Base-by-base conservation (phyloP, 2,797 vertebrate species). In the Cossypha dichroa region DNA sequence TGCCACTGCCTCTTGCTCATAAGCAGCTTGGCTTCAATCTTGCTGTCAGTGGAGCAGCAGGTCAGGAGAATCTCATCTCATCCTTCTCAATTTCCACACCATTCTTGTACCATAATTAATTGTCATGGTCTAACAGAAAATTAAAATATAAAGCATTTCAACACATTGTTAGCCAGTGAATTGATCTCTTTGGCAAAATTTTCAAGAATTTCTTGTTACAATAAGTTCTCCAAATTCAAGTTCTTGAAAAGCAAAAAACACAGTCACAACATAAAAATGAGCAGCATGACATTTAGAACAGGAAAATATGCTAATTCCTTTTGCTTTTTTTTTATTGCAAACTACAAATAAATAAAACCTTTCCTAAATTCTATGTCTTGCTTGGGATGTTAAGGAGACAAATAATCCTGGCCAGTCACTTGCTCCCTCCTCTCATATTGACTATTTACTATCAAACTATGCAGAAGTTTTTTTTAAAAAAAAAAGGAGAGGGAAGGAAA, bases 41-140 rank as follows among this genome's bases (percentile, higher is more conserved):
- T 52, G 46, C 75, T 92, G 87, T 41, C 89, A 91, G 64, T 45
- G 15, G 55, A 54, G 43, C 80, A 51, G 74, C 70, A 91, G 94
- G 93, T 93, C 89, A 96, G 80, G 38, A 78, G 77, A 95, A 75
- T 63, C 92, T 96, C 96, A 86, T 92, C 87, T 90, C 38, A 46
- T 77, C 43, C 80, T 62, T 74, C 66, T 91, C 89, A 58, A 96
- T 96, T 97, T 93, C 88, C 82, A 88, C 76, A 40, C 54, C 60
- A 9, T 80, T 75, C 58, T 52, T 26, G 9, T n/a, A 40, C 81
- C 79, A 78, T 90, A 97, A 94, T 95, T 97, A 96, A 92, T 94
- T 93, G 93, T 72, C 13, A 45, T 46, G 52, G n/a, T 88, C 83
- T 64, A 94, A 93, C 25, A 91, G 66, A 94, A 95, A 93, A 96